Percentiles rank a stretch among this genome's conserved stretches.
Evolutionary conservation across 1,140 invertebrate species (phyloP).

Genomic region (Scaptomyza graminum): DNA sequence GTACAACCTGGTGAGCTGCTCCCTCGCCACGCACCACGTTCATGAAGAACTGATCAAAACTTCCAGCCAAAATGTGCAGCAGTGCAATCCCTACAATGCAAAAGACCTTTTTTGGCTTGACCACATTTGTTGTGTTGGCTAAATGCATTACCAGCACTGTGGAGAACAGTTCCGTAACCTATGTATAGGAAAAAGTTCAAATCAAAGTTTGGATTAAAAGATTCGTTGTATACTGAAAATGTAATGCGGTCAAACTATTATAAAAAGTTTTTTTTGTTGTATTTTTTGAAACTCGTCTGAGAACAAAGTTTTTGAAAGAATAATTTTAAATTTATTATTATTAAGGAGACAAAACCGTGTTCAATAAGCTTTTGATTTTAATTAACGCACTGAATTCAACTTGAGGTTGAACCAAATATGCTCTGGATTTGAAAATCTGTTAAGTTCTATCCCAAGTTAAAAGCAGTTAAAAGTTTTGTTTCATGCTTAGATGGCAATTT

Average conservation of each 20-base stretch:
- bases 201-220: neutral
- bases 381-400: no score
- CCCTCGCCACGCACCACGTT: slow-evolving; percentile 90
- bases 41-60: slow-evolving; percentile 90
- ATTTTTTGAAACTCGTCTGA: neutral
- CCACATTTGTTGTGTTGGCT: slow-evolving; percentile 85
- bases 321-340: neutral
- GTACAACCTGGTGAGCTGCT: slow-evolving; percentile 88
- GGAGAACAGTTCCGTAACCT: slow-evolving; percentile 89
- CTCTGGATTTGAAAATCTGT: no score
- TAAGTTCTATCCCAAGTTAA: no score
- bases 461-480: no score
- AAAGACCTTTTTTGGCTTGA: slow-evolving; percentile 87
- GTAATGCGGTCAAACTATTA: neutral
- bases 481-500: no score
- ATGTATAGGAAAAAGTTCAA: slow-evolving; percentile 14
- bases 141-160: slow-evolving; percentile 87
- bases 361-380: no score
- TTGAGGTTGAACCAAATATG: no score
- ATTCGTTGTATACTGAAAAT: neutral
- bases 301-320: neutral
- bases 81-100: slow-evolving; percentile 88
- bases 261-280: neutral
- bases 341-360: no score
- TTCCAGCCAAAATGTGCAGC: slow-evolving; percentile 89